Percentiles rank a stretch among this genome's conserved stretches.
Conservation (phyloP, 2,888 invertebrate species). For the Caenorhabditis virilis region DNA sequence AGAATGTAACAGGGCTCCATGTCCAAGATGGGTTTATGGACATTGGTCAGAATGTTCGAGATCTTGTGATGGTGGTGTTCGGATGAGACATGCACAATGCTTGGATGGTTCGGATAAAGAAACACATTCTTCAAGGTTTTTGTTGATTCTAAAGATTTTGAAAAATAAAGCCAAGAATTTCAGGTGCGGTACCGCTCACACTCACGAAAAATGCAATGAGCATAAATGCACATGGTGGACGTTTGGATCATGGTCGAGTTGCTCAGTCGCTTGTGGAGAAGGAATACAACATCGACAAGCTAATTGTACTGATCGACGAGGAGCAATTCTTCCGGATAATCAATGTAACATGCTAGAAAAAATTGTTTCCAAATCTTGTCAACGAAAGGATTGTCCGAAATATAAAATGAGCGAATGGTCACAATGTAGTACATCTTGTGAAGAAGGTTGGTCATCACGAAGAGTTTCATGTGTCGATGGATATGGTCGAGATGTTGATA, state of each 20-base stretch:
- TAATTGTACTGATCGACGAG: conserved; percentile 51
- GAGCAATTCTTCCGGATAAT: conserved; percentile 19
- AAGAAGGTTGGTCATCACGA: conserved; percentile 66
- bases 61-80: conserved; percentile 70
- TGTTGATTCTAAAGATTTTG: too few species aligned
- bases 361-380: conserved; percentile 68
- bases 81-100: conserved; percentile 70
- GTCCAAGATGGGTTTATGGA: conserved; percentile 66
- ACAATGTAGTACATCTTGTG: conserved; percentile 53
- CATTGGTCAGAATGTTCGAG: conserved; percentile 61
- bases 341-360: conserved; percentile 56
- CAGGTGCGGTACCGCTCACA: conserved; percentile 21
- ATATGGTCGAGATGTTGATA: conserved; percentile 48
- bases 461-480: conserved; percentile 63
- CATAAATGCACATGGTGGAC: conserved; percentile 63
- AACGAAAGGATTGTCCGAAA: conserved; percentile 69
- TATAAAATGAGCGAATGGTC: conserved; percentile 70
- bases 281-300: conserved; percentile 64
- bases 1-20: conserved; percentile 63
- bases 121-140: conserved; percentile 40
- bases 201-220: conserved; percentile 61
- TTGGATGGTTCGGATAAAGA: conserved; percentile 69
- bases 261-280: conserved; percentile 66
- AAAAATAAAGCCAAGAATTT: conserved; percentile 2
- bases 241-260: conserved; percentile 61